phyloP scores from a whole-genome alignment of 2,888 invertebrate species.

The Anticlea derivata region DNA sequence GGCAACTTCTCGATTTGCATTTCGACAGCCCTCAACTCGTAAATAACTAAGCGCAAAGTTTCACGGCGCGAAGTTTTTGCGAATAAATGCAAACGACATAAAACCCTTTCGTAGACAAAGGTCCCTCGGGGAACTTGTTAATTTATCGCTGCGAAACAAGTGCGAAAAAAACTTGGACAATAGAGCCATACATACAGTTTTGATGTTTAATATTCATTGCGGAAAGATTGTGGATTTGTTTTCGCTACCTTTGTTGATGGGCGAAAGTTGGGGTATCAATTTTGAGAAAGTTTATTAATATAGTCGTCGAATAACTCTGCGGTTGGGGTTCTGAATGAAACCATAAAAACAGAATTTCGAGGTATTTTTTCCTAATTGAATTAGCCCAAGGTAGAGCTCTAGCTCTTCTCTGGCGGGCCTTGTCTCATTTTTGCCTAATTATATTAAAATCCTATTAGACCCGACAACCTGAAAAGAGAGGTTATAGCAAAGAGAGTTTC shows the following conservation, averaged over 20 bases:
- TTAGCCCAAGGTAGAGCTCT: too few relatives aligned
- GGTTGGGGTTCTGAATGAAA: not conserved
- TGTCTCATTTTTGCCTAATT: too few relatives aligned
- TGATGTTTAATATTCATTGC: conserved; percentile 39
- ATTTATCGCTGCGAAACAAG: conserved; percentile 53
- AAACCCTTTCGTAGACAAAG: conserved; percentile 48
- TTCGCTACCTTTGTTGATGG: conserved; percentile 17
- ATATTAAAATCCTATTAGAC: too few relatives aligned
- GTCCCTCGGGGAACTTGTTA: conserved; percentile 48
- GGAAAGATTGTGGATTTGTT: conserved; percentile 30
- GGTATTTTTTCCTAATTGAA: too few relatives aligned
- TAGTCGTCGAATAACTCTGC: not conserved
- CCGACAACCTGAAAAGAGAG: too few relatives aligned
- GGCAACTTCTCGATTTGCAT: not conserved
- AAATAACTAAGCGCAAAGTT: conserved; percentile 42
- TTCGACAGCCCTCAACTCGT: conserved; percentile 27
- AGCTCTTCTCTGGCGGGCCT: too few relatives aligned
- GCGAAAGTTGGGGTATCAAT: conserved; percentile 13
- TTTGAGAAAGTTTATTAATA: not conserved
- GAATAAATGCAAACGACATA: conserved; percentile 50
- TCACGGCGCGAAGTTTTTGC: conserved; percentile 39
- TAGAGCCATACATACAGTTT: conserved; percentile 29
- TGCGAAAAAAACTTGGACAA: conserved; percentile 47
- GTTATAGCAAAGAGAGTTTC: too few relatives aligned
- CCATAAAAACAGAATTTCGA: too few relatives aligned